Percentiles rank a stretch among this genome's conserved stretches.
phyloP scores from a whole-genome alignment of 2,797 vertebrate species.

The Artibeus lituratus region DNA sequence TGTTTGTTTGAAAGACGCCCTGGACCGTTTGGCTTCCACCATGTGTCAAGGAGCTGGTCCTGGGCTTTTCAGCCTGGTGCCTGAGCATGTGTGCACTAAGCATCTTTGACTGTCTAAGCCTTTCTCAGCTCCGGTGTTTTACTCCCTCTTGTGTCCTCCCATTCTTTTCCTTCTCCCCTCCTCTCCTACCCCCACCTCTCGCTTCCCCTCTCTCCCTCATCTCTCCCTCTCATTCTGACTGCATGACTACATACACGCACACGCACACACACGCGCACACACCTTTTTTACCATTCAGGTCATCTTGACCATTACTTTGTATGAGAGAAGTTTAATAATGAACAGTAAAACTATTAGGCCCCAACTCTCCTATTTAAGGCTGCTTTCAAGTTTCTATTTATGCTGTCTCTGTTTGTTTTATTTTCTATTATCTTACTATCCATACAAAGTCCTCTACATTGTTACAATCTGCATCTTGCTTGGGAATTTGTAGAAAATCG shows the following conservation, averaged over 20 bases:
- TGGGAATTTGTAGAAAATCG: background rate
- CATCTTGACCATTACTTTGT: background rate
- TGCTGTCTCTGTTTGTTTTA: background rate
- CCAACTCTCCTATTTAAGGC: background rate
- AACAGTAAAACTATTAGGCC: rapidly evolving
- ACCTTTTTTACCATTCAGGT: background rate
- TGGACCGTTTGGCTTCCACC: background rate
- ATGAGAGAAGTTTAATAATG: background rate
- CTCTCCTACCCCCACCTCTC: no score
- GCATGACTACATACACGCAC: background rate
- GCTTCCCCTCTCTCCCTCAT: no score
- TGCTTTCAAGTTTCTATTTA: background rate
- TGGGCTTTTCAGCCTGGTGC: constrained; percentile 28
- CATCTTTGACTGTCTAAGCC: background rate
- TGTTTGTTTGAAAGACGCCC: constrained; percentile 42
- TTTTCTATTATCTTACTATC: background rate
- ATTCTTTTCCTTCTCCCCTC: no score
- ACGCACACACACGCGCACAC: background rate
- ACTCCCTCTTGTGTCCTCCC: background rate
- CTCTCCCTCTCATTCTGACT: background rate
- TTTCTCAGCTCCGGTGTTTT: background rate
- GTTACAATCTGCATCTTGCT: background rate
- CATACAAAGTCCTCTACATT: background rate
- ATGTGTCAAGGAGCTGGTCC: background rate
- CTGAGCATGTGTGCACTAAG: background rate